These are phyloP conservation scores for Caenorhabditis briggsae DNA, from an alignment of 1,140 invertebrate species.

Conservation along the genomic window DNA sequence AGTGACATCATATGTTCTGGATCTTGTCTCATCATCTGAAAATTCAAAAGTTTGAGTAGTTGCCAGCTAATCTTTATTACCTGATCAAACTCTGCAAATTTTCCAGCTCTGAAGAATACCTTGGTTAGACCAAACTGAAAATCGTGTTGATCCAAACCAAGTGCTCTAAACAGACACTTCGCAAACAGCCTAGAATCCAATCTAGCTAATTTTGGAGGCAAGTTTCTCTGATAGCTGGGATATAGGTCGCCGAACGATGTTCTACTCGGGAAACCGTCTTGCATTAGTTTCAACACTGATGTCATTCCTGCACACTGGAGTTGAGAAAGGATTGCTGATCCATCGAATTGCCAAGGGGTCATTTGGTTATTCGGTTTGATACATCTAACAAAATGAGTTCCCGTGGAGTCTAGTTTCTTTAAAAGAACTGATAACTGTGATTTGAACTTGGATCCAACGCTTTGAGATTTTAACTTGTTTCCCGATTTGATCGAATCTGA, in stretches of 20 bases:
- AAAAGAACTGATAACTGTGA: constrained; percentile 89
- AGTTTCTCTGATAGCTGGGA: constrained; percentile 87
- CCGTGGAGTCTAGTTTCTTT: constrained; percentile 85
- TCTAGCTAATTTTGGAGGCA: constrained; percentile 87
- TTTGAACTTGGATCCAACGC: constrained; percentile 95
- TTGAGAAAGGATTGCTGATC: constrained; percentile 89
- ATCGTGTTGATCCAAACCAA: constrained; percentile 91
- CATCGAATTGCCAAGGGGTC: constrained; percentile 90
- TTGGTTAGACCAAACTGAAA: constrained; percentile 96
- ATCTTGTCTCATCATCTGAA: constrained; percentile 89
- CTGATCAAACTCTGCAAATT: constrained; percentile 97
- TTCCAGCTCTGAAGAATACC: constrained; percentile 96
- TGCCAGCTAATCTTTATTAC: neutral
- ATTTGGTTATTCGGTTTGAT: constrained; percentile 97
- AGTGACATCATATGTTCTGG: constrained; percentile 89
- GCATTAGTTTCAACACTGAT: constrained; percentile 93
- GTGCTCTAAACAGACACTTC: constrained; percentile 92
- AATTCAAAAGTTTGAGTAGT: neutral
- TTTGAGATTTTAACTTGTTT: constrained; percentile 85
- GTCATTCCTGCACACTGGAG: constrained; percentile 95
- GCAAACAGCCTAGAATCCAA: constrained; percentile 91
- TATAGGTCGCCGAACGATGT: constrained; percentile 91
- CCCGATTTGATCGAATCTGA: neutral
- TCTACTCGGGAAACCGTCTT: constrained; percentile 88
- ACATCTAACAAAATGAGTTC: constrained; percentile 95